Conservation (phyloP, 2,888 invertebrate species). For the Drosophila dives region DNA sequence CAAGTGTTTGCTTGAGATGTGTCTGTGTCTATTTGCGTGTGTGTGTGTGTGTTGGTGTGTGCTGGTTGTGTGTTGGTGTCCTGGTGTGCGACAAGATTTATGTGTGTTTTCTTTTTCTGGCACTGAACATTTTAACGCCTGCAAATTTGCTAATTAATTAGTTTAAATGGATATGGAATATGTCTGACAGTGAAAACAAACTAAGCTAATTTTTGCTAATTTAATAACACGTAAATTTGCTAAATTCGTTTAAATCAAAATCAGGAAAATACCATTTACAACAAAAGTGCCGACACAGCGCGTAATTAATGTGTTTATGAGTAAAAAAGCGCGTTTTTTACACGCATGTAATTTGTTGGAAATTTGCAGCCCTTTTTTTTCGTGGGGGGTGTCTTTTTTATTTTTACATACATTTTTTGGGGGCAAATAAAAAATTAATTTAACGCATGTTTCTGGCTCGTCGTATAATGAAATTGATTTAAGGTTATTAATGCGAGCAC, state of each 20-base stretch:
- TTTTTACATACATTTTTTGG: slow-evolving; percentile 38
- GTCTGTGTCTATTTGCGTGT: slow-evolving; percentile 8
- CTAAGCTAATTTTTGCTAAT: slow-evolving; percentile 12
- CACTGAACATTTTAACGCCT: slow-evolving; percentile 75
- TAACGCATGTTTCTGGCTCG: slow-evolving; percentile 74
- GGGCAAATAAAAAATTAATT: slow-evolving; percentile 81
- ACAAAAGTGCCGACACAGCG: slow-evolving; percentile 41
- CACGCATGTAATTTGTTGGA: slow-evolving; percentile 75
- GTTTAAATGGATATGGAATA: slow-evolving; percentile 51
- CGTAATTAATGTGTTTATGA: slow-evolving; percentile 75
- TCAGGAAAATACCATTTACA: slow-evolving; percentile 10
- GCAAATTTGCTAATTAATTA: slow-evolving; percentile 76
- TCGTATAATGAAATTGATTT: slow-evolving; percentile 80
- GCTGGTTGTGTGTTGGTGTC: slow-evolving; percentile 36
- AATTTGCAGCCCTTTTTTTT: slow-evolving; percentile 69
- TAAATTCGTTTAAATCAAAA: slow-evolving; percentile 3
- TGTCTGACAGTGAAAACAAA: slow-evolving; percentile 8
- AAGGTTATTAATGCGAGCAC: slow-evolving; percentile 77
- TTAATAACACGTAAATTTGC: background rate
- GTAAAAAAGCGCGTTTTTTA: slow-evolving; percentile 53
- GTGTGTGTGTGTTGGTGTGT: slow-evolving; percentile 5
- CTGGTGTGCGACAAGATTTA: slow-evolving; percentile 74
- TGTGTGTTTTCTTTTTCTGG: slow-evolving; percentile 70
- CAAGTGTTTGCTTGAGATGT: slow-evolving; percentile 15
- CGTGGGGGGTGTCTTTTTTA: slow-evolving; percentile 17